These are phyloP conservation scores for Thysanoteuthis rhombus DNA, from an alignment of 2,888 invertebrate species.

Conservation along the genomic window DNA sequence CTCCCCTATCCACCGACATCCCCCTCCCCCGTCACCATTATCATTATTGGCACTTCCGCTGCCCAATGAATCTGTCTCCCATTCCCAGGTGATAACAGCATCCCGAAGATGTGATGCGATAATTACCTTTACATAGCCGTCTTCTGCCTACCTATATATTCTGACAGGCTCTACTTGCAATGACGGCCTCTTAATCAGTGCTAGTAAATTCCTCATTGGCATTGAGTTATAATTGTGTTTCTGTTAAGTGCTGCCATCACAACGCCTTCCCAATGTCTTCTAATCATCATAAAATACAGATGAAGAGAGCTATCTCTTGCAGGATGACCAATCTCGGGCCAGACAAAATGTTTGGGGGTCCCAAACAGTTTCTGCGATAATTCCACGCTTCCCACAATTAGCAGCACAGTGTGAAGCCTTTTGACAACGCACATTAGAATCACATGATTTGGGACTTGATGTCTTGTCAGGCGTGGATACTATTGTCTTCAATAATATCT, in stretches of 20 bases:
- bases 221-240: slow-evolving; percentile 12
- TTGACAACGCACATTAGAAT: not conserved
- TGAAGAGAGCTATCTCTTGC: not conserved
- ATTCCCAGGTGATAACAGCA: slow-evolving; percentile 12
- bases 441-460: not conserved
- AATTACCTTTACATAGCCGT: not conserved
- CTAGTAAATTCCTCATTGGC: not conserved
- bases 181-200: slow-evolving; percentile 12
- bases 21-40: not conserved
- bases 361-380: not conserved
- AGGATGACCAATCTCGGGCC: not conserved
- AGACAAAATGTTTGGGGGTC: not conserved
- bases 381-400: not conserved
- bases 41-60: slow-evolving; percentile 12
- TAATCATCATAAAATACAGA: slow-evolving; percentile 12
- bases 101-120: not conserved
- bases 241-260: not conserved
- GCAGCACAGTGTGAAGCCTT: not conserved
- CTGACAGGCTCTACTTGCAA: not conserved
- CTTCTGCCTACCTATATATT: not conserved
- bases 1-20: too few species aligned
- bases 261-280: not conserved
- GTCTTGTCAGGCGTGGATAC: not conserved
- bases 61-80: not conserved
- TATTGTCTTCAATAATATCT: not conserved